Conservation (phyloP, 1,140 invertebrate species). For the Meloidogyne floridensis region DNA sequence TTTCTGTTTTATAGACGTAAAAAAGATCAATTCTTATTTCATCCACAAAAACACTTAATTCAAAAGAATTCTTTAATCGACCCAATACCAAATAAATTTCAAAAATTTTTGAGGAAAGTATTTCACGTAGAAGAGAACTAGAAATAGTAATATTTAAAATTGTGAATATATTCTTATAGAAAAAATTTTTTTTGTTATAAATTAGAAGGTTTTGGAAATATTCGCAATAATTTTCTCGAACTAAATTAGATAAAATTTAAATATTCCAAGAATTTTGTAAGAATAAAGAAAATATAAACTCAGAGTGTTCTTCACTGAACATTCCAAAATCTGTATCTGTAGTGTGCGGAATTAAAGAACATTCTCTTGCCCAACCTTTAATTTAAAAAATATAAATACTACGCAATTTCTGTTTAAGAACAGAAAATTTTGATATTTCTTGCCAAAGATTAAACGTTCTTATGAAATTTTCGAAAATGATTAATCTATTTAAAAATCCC, state of each 20-base stretch:
- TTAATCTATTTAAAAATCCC: no score
- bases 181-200: not conserved
- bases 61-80: not conserved
- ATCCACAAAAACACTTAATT: not conserved
- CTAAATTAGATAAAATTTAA: no score
- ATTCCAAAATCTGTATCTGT: no score
- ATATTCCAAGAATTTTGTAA: not conserved
- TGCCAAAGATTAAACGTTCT: not conserved
- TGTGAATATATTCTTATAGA: not conserved
- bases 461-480: no score
- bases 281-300: not conserved
- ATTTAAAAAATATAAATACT: not conserved
- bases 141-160: not conserved
- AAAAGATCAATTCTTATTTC: slow-evolving; percentile 24
- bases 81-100: not conserved
- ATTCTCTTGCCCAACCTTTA: no score
- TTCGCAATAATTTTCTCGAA: no score
- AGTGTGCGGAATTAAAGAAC: no score
- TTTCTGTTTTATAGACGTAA: slow-evolving; percentile 9
- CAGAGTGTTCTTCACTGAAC: not conserved
- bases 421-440: no score
- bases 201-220: no score
- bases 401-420: not conserved
- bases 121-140: not conserved
- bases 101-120: not conserved